Evolutionary conservation across 2,888 invertebrate species (phyloP), one percentile per base, ranked within the genome.

Genomic region (Rhopalosiphum nymphaeae): DNA sequence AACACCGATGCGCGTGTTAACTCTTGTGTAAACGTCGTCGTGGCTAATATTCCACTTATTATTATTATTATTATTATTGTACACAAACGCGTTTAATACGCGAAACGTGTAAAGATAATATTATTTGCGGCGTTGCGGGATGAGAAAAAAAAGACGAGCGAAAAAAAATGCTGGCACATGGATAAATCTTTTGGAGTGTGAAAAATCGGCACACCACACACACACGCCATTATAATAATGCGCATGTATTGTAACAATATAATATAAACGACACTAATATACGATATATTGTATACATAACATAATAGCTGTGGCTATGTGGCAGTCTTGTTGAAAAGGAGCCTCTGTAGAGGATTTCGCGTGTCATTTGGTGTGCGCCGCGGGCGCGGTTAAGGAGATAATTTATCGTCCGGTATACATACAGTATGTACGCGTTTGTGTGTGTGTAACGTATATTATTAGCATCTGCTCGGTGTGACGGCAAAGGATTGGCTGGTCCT

Each of bases 171-270:
- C 25, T 10, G 53, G 78, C 49, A 88, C 16, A 93, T 42, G 53
- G 29, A 91, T 61, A 92, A 57, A 89, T 90, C 90, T 86, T 94
- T 94, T 90, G 86, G 85, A 94, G 93, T 90, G 93, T 94, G 93
- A 94, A 94, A 89, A 89, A 89, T 49, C 93, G 93, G 26, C n/a
- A 13, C n/a, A 21, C 36, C 49, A 29, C n/a, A 78, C 42, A 91
- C 29, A 46, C 84, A 57, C 36, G 44, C 44, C n/a, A 87, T 49
- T 21, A 53, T 21, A 36, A 36, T 53, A 53, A n/a, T 13, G n/a
- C 21, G 3, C 26, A 5, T n/a, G 67, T 88, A 53, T 21, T 53
- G 36, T 53, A 53, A 67, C 36, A n/a, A 61, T 26, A 89, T 57
- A 49, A 57, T 36, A 36, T 78, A 78, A 78, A 78, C 78, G 78